Conservation (phyloP, 2,113 vertebrate genomes). For the Zosterops lateralis region DNA sequence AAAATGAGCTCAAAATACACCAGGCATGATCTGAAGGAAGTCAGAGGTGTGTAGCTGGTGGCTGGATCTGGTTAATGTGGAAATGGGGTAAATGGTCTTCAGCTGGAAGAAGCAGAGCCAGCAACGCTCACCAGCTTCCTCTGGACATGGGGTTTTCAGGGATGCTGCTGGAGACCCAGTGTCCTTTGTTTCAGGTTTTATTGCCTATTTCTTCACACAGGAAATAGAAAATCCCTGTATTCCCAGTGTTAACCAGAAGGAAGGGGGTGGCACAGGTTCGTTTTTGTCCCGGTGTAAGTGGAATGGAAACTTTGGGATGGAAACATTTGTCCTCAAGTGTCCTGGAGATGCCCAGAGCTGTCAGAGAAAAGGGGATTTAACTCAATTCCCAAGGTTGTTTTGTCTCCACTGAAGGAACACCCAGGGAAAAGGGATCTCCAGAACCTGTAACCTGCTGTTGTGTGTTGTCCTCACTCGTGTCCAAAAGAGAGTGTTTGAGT, state of each 20-base stretch:
- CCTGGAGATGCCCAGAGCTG: neutral
- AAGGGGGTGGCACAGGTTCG: neutral
- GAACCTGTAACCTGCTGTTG: rapidly evolving
- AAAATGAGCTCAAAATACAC: neutral
- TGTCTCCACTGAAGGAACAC: neutral
- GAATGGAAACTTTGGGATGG: neutral
- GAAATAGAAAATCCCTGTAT: rapidly evolving
- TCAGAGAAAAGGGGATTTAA: neutral
- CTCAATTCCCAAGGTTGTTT: neutral
- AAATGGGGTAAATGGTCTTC: slow-evolving; percentile 36
- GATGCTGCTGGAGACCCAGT: neutral
- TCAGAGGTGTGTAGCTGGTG: neutral
- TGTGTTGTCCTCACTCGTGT: rapidly evolving
- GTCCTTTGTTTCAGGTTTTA: neutral
- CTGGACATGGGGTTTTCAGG: neutral
- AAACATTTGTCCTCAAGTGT: rapidly evolving
- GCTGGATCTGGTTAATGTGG: slow-evolving; percentile 29
- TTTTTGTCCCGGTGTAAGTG: rapidly evolving
- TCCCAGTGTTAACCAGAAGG: neutral
- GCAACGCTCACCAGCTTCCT: neutral
- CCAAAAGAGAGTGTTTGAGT: neutral
- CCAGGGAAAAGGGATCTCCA: neutral
- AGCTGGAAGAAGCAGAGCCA: neutral
- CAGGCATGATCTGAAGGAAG: neutral
- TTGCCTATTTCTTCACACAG: neutral